phyloP scores from a whole-genome alignment of 2,888 invertebrate species.

The Rutpela maculata region DNA sequence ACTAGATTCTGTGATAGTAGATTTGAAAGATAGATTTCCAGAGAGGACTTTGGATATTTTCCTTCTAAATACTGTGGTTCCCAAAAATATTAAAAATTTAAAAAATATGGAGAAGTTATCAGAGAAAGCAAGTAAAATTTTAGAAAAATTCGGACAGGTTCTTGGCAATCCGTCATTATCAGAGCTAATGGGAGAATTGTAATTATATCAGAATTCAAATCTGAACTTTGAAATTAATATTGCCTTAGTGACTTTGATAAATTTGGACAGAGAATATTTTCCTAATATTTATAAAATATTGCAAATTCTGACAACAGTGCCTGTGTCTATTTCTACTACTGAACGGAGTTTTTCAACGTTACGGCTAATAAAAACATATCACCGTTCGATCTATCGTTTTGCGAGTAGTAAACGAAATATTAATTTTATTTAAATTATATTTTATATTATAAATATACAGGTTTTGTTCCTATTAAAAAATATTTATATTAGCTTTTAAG shows the following conservation, averaged over 20 bases:
- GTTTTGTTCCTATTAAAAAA: too few species aligned
- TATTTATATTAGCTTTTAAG: too few species aligned
- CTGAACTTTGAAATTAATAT: neutral
- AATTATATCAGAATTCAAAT: conserved; percentile 4
- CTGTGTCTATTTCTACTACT: neutral
- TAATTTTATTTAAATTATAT: conserved; percentile 2
- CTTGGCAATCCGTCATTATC: conserved; percentile 7
- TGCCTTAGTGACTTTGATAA: neutral
- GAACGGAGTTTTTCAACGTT: conserved; percentile 1
- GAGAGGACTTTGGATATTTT: conserved; percentile 9
- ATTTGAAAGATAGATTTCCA: conserved; percentile 12
- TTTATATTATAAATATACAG: neutral
- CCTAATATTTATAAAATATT: too few species aligned
- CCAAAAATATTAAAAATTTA: conserved; percentile 11
- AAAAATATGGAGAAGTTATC: conserved; percentile 4
- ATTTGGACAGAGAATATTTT: too few species aligned
- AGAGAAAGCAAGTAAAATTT: conserved; percentile 7
- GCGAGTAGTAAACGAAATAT: neutral
- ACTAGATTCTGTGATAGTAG: conserved; percentile 12
- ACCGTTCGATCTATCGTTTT: conserved; percentile 4
- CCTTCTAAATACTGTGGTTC: conserved; percentile 9
- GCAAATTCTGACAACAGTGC: neutral
- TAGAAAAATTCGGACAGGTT: conserved; percentile 1
- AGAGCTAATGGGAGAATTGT: neutral
- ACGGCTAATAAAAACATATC: conserved; percentile 10